A percentile compares a stretch with the other conserved stretches of the same genome.
Evolutionary conservation across 2,888 invertebrate genomes (phyloP).

Genomic region (Lasioglossum malachurum): DNA sequence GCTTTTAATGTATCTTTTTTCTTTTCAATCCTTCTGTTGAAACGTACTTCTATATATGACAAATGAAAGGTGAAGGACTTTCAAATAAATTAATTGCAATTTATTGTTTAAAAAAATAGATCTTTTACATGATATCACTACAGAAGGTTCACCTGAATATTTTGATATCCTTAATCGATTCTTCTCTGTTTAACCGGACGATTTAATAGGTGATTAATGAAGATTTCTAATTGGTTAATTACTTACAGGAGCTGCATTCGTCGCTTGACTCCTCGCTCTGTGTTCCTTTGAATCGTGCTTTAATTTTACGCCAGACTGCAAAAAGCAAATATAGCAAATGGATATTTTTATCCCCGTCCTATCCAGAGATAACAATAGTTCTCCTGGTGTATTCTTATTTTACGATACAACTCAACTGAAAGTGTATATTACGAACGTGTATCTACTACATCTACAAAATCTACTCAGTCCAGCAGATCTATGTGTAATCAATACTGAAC

Average conservation of each 20-base stretch:
- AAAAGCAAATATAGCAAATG: neutral
- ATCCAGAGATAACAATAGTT: neutral
- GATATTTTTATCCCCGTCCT: neutral
- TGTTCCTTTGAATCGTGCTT: neutral
- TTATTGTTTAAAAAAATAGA: neutral
- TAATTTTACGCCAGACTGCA: constrained; percentile 5
- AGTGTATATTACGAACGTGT: neutral
- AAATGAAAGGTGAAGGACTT: neutral
- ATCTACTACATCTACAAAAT: neutral
- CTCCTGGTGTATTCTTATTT: neutral
- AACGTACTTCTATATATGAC: neutral
- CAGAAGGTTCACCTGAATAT: neutral
- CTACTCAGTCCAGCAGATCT: neutral
- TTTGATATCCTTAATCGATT: neutral
- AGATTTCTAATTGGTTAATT: neutral
- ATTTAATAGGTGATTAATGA: neutral
- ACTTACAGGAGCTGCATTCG: neutral
- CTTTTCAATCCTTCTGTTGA: neutral
- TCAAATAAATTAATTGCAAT: neutral
- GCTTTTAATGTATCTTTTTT: neutral
- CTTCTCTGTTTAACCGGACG: neutral
- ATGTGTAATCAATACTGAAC: neutral
- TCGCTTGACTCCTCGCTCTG: neutral
- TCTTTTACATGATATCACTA: neutral
- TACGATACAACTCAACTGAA: neutral